Evolutionary conservation across 2,797 vertebrate genomes (phyloP).

Genomic region (Gadopsis marmoratus): DNA sequence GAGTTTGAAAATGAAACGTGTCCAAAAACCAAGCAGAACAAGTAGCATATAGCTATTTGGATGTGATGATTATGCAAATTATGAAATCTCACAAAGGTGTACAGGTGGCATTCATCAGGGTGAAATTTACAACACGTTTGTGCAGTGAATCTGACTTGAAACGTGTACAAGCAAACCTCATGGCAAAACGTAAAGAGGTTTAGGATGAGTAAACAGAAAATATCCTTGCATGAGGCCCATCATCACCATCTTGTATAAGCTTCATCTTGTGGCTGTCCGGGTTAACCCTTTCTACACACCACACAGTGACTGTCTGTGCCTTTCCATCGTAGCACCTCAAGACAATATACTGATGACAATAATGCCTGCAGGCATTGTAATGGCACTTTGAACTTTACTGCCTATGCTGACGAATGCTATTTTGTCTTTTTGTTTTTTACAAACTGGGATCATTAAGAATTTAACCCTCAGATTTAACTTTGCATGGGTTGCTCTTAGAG

Average conservation of each 20-base stretch:
- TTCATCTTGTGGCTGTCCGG: slow-evolving; percentile 44
- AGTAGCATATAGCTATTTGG: no score
- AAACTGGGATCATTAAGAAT: not conserved
- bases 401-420: slow-evolving; percentile 45
- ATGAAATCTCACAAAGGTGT: not conserved
- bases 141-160: not conserved
- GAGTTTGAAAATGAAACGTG: not conserved
- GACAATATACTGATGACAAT: slow-evolving; percentile 60
- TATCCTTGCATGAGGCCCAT: slow-evolving; percentile 45
- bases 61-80: not conserved
- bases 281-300: slow-evolving; percentile 19
- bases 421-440: slow-evolving; percentile 6
- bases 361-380: slow-evolving; percentile 63
- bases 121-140: not conserved
- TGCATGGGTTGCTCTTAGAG: slow-evolving; percentile 32
- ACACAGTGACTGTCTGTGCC: slow-evolving; percentile 19
- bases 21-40: not conserved
- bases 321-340: slow-evolving; percentile 34
- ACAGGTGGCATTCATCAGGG: not conserved
- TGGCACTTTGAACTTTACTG: slow-evolving; percentile 77
- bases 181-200: not conserved
- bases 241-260: not conserved
- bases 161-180: not conserved
- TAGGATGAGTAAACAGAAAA: not conserved
- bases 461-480: slow-evolving; percentile 19